phyloP scores from a whole-genome alignment of 2,888 invertebrate genomes.

The Alloplasta piceator region DNA sequence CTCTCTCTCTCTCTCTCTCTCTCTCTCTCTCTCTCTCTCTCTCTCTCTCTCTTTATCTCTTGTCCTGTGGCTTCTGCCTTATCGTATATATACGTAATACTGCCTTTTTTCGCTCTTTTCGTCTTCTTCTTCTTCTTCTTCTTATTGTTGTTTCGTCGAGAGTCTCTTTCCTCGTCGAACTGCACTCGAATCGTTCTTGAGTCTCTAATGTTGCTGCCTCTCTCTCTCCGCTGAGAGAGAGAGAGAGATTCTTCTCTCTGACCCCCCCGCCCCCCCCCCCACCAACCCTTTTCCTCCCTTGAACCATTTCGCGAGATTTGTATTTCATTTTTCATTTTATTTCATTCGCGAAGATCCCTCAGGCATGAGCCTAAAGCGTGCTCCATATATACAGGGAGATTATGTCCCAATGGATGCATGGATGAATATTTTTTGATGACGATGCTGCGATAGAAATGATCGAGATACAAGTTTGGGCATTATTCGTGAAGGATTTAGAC shows the following conservation, averaged over 20 bases:
- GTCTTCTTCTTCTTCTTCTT: conserved; percentile 24
- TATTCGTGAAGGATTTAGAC: no score
- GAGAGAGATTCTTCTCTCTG: no score
- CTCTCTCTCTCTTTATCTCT: conserved; percentile 48
- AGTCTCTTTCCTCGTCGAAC: no score
- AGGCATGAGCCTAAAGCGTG: conserved; percentile 21
- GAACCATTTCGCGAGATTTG: no score
- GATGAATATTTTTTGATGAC: conserved; percentile 37
- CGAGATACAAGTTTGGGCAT: neutral
- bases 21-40: conserved; percentile 28
- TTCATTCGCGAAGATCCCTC: neutral
- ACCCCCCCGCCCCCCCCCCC: no score
- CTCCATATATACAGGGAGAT: neutral
- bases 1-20: conserved; percentile 13
- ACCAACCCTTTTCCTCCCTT: no score
- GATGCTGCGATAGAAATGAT: conserved; percentile 7
- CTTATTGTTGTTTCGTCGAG: neutral
- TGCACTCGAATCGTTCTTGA: no score
- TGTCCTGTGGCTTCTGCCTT: conserved; percentile 59
- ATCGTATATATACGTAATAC: conserved; percentile 27
- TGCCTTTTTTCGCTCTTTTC: conserved; percentile 47
- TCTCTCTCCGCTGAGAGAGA: conserved; percentile 7
- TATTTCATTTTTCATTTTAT: no score
- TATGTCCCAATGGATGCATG: neutral
- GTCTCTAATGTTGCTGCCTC: neutral